These are phyloP conservation scores for Wasmannia auropunctata DNA, from an alignment of 1,140 invertebrate genomes.

Conservation along the genomic window DNA sequence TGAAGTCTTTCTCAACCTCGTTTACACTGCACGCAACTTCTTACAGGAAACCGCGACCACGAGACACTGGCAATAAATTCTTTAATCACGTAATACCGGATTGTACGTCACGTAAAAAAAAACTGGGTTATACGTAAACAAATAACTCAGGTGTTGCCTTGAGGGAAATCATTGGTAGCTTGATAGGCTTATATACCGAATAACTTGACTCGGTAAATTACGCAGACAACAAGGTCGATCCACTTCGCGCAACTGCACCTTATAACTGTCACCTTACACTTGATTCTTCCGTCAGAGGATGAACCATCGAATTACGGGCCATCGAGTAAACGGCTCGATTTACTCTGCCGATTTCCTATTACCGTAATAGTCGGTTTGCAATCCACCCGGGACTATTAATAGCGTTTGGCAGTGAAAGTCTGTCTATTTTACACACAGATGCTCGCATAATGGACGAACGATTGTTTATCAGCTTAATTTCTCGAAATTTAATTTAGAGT, in stretches of 20 bases:
- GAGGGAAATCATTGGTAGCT: background rate
- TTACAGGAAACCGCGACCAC: background rate
- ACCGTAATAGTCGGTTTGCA: conserved; percentile 70
- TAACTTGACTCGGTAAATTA: background rate
- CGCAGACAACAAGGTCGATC: background rate
- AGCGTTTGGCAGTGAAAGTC: conserved; percentile 73
- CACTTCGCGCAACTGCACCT: background rate
- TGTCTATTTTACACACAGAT: conserved; percentile 41
- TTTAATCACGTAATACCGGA: conserved; percentile 12
- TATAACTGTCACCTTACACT: background rate
- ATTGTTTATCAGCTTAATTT: conserved; percentile 29
- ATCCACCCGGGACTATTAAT: conserved; percentile 71
- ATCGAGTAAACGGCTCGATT: conserved; percentile 40
- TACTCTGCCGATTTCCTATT: conserved; percentile 71
- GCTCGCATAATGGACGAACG: conserved; percentile 20
- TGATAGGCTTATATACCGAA: background rate
- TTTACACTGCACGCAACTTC: background rate
- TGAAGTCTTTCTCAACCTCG: background rate
- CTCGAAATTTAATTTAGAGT: background rate
- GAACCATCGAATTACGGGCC: background rate
- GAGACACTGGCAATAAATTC: conserved; percentile 4
- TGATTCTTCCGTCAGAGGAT: background rate
- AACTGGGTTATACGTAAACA: conserved; percentile 16
- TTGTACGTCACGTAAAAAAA: background rate
- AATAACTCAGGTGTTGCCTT: background rate